phyloP scores from a whole-genome alignment of 1,140 invertebrate species.

The Drosophila asahinai region DNA sequence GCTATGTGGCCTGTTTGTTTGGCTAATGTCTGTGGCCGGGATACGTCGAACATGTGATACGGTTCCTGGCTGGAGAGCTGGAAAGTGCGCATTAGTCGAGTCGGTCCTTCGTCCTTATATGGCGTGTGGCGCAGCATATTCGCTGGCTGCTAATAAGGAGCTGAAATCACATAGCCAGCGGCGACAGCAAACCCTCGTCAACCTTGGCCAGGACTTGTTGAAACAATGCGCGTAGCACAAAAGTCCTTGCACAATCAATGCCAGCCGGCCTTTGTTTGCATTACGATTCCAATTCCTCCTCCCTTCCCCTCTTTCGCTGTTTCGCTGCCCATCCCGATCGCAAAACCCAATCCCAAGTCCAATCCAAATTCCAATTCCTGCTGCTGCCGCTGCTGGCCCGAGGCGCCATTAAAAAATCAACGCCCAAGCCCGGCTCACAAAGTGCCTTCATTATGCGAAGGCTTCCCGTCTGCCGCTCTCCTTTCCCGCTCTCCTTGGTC shows the following conservation, averaged over 20 bases:
- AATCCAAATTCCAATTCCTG: constrained; percentile 46
- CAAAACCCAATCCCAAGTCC: constrained; percentile 31
- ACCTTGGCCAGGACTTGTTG: constrained; percentile 57
- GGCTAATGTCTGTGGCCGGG: constrained; percentile 30
- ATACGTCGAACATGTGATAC: constrained; percentile 24
- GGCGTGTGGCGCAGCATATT: constrained; percentile 38
- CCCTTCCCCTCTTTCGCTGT: too few species aligned
- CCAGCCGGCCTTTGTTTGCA: constrained; percentile 70
- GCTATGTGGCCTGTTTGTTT: constrained; percentile 48
- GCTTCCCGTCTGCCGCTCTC: constrained; percentile 12
- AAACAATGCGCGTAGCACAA: constrained; percentile 62
- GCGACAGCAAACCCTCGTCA: constrained; percentile 28
- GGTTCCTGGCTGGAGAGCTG: constrained; percentile 17
- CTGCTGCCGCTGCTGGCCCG: constrained; percentile 15
- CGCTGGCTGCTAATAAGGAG: constrained; percentile 38
- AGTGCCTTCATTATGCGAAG: constrained; percentile 78
- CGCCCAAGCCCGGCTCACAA: constrained; percentile 51
- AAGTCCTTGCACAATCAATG: constrained; percentile 68
- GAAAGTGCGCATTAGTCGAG: constrained; percentile 60
- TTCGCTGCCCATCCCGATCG: background rate
- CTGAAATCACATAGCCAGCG: constrained; percentile 40
- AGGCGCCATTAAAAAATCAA: constrained; percentile 79
- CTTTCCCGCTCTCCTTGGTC: constrained; percentile 17
- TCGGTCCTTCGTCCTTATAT: constrained; percentile 16
- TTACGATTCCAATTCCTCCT: constrained; percentile 42